phyloP scores from a whole-genome alignment of 2,888 invertebrate species.

The Corythucha ciliata region DNA sequence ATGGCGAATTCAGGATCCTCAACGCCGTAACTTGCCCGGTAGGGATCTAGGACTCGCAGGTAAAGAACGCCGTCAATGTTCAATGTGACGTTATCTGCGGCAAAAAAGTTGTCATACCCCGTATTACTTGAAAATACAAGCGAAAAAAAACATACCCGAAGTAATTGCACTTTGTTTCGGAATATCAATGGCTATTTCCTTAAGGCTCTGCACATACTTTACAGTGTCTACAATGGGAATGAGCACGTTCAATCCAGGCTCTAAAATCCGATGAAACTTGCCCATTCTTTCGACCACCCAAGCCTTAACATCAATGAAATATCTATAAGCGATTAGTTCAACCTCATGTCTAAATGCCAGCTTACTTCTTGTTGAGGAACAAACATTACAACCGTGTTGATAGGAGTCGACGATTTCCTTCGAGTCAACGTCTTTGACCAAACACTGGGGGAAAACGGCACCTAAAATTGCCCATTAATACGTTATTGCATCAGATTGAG shows the following conservation, averaged over 20 bases:
- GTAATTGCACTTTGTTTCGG: conserved; percentile 98
- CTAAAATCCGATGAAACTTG: conserved; percentile 82
- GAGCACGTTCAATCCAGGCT: conserved; percentile 88
- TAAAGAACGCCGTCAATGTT: conserved; percentile 96
- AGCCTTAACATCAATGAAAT: conserved; percentile 51
- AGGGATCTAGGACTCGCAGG: conserved; percentile 85
- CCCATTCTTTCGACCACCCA: conserved; percentile 99
- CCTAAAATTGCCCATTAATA: no score
- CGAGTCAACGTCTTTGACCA: no score
- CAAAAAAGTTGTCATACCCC: conserved; percentile 5
- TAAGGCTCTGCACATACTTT: conserved; percentile 95
- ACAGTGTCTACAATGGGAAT: conserved; percentile 86
- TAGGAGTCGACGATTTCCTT: conserved; percentile 65
- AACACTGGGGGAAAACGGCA: no score
- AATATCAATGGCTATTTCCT: conserved; percentile 98
- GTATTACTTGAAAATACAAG: not conserved
- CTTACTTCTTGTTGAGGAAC: conserved; percentile 96
- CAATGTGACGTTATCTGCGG: conserved; percentile 85
- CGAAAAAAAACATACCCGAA: conserved; percentile 26
- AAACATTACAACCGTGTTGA: conserved; percentile 91
- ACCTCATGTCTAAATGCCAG: conserved; percentile 21
- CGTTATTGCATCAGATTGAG: no score
- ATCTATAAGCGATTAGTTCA: not conserved
- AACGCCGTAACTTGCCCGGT: conserved; percentile 92
- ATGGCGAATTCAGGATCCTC: conserved; percentile 99